phyloP scores from a whole-genome alignment of 2,113 vertebrate species.

The Herpetotheres cachinnans region DNA sequence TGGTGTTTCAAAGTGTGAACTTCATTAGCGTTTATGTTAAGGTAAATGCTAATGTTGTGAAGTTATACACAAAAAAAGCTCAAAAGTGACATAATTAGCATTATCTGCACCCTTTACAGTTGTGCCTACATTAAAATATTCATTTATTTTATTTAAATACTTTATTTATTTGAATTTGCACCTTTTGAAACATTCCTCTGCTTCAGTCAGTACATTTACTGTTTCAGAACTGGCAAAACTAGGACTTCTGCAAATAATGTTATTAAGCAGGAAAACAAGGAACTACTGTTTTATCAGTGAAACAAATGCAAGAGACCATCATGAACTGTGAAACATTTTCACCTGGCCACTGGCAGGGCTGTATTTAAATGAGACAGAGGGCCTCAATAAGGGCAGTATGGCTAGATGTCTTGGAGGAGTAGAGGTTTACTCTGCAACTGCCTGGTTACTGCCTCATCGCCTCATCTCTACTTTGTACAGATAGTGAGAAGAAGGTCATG shows the following conservation, averaged over 20 bases:
- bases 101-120: background rate
- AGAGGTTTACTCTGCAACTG: accelerated
- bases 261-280: background rate
- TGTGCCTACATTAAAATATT: background rate
- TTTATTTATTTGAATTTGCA: background rate
- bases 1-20: background rate
- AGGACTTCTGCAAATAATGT: background rate
- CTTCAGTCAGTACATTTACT: background rate
- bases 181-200: background rate
- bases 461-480: background rate
- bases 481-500: accelerated
- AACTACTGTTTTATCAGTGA: background rate
- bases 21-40: background rate
- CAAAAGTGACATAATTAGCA: background rate
- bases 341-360: background rate
- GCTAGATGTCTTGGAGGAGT: accelerated
- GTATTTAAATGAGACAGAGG: background rate
- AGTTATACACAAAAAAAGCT: background rate
- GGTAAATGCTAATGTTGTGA: background rate
- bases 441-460: no score
- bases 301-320: background rate
- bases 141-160: no score
- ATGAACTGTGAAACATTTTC: background rate
- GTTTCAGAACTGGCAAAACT: background rate
- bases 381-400: accelerated